Conservation (phyloP, 2,888 invertebrate genomes). For the Leucania comma region DNA sequence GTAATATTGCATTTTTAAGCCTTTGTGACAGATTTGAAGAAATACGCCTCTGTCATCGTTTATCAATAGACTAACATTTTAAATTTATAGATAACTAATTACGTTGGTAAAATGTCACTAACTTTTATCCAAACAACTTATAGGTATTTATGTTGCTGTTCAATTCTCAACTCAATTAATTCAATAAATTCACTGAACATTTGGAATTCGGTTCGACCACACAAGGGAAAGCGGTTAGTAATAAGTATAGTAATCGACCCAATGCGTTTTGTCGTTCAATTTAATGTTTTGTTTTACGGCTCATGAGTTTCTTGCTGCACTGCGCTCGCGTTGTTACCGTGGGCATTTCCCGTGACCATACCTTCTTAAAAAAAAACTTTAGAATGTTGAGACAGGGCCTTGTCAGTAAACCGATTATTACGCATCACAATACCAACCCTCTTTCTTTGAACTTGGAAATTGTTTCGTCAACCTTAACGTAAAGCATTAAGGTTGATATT, state of each 20-base stretch:
- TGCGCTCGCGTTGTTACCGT: constrained; percentile 59
- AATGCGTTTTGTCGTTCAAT: constrained; percentile 31
- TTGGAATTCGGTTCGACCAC: constrained; percentile 25
- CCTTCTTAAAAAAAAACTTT: constrained; percentile 57
- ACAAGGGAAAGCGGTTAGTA: constrained; percentile 25
- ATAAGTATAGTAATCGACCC: constrained; percentile 20
- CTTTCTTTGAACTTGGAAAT: constrained; percentile 13
- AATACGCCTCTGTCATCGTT: too few relatives aligned
- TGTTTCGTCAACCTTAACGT: constrained; percentile 4
- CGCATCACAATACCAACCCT: constrained; percentile 49
- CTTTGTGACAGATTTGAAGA: too few relatives aligned
- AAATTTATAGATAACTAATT: not conserved
- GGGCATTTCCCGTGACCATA: constrained; percentile 79
- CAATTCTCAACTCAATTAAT: constrained; percentile 14
- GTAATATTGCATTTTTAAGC: too few relatives aligned
- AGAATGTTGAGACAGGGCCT: constrained; percentile 62
- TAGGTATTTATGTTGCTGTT: not conserved
- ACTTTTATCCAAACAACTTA: not conserved
- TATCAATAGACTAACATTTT: not conserved
- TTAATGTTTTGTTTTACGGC: constrained; percentile 34
- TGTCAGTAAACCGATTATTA: constrained; percentile 60
- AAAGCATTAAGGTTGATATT: constrained; percentile 22
- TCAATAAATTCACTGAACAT: constrained; percentile 25
- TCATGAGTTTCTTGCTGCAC: constrained; percentile 30
- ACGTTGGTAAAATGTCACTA: not conserved